Percentiles rank a stretch among this genome's conserved stretches.
phyloP scores from a whole-genome alignment of 2,888 invertebrate genomes.

The Catocala nupta region DNA sequence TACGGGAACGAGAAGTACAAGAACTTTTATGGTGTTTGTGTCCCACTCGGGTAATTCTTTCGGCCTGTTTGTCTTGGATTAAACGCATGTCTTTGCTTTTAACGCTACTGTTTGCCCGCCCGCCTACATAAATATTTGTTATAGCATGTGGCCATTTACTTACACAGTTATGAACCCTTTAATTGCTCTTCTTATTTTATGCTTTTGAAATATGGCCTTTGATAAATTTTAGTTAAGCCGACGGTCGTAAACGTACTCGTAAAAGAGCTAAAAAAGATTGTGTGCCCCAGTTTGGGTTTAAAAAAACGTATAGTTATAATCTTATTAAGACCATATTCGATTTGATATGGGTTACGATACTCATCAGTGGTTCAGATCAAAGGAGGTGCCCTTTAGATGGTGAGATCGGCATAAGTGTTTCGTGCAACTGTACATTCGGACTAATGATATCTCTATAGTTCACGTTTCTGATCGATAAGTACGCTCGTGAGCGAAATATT shows the following conservation, averaged over 20 bases:
- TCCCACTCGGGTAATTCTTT: conserved; percentile 81
- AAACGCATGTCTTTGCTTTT: conserved; percentile 84
- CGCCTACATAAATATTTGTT: conserved; percentile 81
- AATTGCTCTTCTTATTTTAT: conserved; percentile 82
- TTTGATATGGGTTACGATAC: conserved; percentile 69
- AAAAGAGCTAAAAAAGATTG: conserved; percentile 57
- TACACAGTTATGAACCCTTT: conserved; percentile 77
- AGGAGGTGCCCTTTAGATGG: conserved; percentile 67
- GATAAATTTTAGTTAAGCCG: conserved; percentile 71
- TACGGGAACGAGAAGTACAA: conserved; percentile 58
- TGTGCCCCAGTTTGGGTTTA: conserved; percentile 64
- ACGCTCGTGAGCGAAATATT: conserved; percentile 63
- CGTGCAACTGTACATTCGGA: conserved; percentile 77
- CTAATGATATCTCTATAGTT: conserved; percentile 83
- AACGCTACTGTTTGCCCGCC: conserved; percentile 82
- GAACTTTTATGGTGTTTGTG: conserved; percentile 75
- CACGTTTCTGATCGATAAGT: conserved; percentile 81
- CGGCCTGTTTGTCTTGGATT: conserved; percentile 84
- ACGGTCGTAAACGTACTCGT: conserved; percentile 72
- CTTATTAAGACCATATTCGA: conserved; percentile 69
- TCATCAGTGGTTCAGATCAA: conserved; percentile 67
- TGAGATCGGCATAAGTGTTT: conserved; percentile 72
- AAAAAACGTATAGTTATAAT: conserved; percentile 62
- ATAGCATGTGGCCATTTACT: conserved; percentile 77
- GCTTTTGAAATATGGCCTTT: conserved; percentile 76